phyloP scores from a whole-genome alignment of 2,797 vertebrate genomes.

The Thaleichthys pacificus region DNA sequence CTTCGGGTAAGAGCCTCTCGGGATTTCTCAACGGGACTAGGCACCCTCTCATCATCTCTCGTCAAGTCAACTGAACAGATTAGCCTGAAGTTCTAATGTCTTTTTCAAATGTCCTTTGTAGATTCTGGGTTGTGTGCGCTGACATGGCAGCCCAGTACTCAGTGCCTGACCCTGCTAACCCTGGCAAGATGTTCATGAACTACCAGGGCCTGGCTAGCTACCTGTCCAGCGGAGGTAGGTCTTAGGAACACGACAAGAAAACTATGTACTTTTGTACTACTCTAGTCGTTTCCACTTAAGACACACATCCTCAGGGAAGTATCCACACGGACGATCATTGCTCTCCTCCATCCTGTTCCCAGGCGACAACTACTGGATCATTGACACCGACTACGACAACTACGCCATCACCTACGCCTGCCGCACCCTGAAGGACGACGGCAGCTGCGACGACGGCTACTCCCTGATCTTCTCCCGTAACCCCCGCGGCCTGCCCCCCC shows the following conservation, averaged over 20 bases:
- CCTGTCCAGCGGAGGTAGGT: slow-evolving; percentile 89
- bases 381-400: slow-evolving; percentile 92
- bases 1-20: slow-evolving; percentile 75
- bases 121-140: slow-evolving; percentile 94
- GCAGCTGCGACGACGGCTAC: slow-evolving; percentile 88
- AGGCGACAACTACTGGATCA: slow-evolving; percentile 96
- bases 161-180: slow-evolving; percentile 80
- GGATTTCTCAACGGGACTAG: too few relatives aligned
- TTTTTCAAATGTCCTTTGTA: slow-evolving; percentile 41
- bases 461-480: slow-evolving; percentile 89
- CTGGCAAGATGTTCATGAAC: slow-evolving; percentile 95
- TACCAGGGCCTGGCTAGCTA: slow-evolving; percentile 94
- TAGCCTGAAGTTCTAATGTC: background rate
- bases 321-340: background rate
- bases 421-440: slow-evolving; percentile 84
- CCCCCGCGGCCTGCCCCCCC: slow-evolving; percentile 83
- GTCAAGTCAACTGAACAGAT: background rate
- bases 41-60: background rate
- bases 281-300: background rate
- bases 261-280: background rate
- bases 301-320: slow-evolving; percentile 9
- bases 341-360: background rate
- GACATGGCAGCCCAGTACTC: slow-evolving; percentile 93
- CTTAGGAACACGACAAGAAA: background rate
- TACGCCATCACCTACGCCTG: slow-evolving; percentile 93